Percentiles rank a stretch among this genome's conserved stretches.
Conservation (phyloP, 2,888 invertebrate genomes). For the Blastobasis adustella region DNA sequence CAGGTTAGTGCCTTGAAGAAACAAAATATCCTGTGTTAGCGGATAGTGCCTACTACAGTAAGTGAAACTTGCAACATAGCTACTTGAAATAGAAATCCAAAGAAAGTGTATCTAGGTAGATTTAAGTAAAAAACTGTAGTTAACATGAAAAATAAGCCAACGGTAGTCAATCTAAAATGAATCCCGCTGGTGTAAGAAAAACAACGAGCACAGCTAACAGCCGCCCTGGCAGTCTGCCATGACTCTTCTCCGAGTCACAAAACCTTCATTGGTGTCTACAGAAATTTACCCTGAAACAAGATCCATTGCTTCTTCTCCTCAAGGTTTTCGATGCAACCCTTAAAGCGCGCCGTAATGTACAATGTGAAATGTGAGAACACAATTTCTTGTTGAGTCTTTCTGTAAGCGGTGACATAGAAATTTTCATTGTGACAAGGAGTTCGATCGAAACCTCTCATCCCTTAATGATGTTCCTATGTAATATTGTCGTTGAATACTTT, state of each 20-base stretch:
- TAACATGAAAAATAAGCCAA: too few species aligned
- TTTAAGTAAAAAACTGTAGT: too few species aligned
- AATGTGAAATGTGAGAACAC: background rate
- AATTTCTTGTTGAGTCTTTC: background rate
- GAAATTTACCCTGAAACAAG: background rate
- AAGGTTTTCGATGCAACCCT: background rate
- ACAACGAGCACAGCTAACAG: constrained; percentile 7
- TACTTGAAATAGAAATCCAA: constrained; percentile 4
- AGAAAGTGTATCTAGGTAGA: background rate
- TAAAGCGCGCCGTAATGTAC: background rate
- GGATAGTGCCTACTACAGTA: too few species aligned
- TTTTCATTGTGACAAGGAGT: constrained; percentile 2
- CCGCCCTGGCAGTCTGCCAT: constrained; percentile 12
- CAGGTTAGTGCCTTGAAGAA: too few species aligned
- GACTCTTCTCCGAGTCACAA: background rate
- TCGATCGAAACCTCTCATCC: constrained; percentile 1
- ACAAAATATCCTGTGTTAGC: too few species aligned
- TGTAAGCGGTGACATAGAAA: constrained; percentile 2
- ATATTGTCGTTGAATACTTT: background rate
- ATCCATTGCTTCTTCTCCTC: background rate
- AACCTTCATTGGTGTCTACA: background rate
- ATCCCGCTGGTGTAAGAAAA: constrained; percentile 6
- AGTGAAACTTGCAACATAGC: background rate
- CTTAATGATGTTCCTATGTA: constrained; percentile 3
- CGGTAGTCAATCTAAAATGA: constrained; percentile 1